Conservation (phyloP, 1,140 invertebrate species). For the Drosophila malerkotliana region DNA sequence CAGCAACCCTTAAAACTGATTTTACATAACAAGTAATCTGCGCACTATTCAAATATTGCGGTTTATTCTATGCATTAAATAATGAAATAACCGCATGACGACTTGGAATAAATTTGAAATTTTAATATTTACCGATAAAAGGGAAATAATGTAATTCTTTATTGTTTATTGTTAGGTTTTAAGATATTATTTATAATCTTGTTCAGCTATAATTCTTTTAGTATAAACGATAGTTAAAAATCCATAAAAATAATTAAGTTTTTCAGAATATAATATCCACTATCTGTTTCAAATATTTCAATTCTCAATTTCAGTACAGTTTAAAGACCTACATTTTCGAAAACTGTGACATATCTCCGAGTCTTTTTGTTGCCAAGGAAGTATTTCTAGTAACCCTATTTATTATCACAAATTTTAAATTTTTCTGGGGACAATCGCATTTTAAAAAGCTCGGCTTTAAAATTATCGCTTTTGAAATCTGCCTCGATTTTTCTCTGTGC, state of each 20-base stretch:
- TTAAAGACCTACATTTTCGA: no score
- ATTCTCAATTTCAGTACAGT: no score
- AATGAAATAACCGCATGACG: not conserved
- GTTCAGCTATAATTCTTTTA: no score
- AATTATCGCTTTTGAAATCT: conserved; percentile 10
- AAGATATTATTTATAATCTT: not conserved
- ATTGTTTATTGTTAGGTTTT: not conserved
- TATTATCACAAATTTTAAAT: no score
- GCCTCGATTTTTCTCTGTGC: conserved; percentile 30
- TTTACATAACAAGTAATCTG: conserved; percentile 34
- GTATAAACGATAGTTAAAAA: no score
- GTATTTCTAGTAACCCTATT: no score
- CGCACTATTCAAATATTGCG: conserved; percentile 8
- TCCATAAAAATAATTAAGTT: no score
- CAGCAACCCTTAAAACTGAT: conserved; percentile 60
- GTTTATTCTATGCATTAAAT: not conserved
- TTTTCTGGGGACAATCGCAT: not conserved
- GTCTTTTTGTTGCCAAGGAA: no score
- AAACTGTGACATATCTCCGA: no score
- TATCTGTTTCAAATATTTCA: no score
- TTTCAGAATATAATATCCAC: no score
- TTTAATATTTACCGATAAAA: not conserved
- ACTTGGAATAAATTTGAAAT: not conserved
- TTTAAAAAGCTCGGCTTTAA: not conserved
- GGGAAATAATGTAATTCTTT: not conserved